phyloP scores from a whole-genome alignment of 1,140 invertebrate genomes.

The Drosophila lini region DNA sequence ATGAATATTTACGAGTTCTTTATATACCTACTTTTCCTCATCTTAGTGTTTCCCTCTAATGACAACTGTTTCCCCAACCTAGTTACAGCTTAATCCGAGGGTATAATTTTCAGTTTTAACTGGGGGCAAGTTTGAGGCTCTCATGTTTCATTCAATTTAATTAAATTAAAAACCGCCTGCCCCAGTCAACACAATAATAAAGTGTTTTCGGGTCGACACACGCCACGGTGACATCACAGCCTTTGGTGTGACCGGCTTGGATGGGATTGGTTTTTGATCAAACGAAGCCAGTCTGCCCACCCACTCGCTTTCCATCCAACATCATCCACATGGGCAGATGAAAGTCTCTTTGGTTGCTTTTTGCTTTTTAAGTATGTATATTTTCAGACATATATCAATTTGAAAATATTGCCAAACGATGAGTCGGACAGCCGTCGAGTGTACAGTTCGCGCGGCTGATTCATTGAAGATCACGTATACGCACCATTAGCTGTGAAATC shows the following conservation, averaged over 20 bases:
- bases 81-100: background rate
- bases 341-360: conserved; percentile 41
- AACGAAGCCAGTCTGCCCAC: conserved; percentile 30
- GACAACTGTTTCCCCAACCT: conserved; percentile 1
- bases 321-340: conserved; percentile 30
- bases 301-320: conserved; percentile 49
- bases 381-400: conserved; percentile 53
- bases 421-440: conserved; percentile 41
- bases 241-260: conserved; percentile 43
- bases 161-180: conserved; percentile 54
- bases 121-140: conserved; percentile 7
- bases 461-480: conserved; percentile 73
- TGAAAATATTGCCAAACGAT: conserved; percentile 67
- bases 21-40: background rate
- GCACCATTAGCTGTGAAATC: conserved; percentile 75
- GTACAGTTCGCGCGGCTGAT: conserved; percentile 51
- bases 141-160: conserved; percentile 68
- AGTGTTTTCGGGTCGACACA: conserved; percentile 57
- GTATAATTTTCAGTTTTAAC: background rate
- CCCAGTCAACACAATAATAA: conserved; percentile 51
- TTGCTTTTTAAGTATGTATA: conserved; percentile 42
- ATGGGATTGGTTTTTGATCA: conserved; percentile 42
- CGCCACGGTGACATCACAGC: conserved; percentile 73
- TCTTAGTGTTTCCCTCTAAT: background rate
- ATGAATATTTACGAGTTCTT: background rate